A percentile compares a stretch with the other conserved stretches of the same genome.
These are phyloP conservation scores for Sula dactylatra DNA, from an alignment of 2,113 vertebrate genomes.

Conservation along the genomic window DNA sequence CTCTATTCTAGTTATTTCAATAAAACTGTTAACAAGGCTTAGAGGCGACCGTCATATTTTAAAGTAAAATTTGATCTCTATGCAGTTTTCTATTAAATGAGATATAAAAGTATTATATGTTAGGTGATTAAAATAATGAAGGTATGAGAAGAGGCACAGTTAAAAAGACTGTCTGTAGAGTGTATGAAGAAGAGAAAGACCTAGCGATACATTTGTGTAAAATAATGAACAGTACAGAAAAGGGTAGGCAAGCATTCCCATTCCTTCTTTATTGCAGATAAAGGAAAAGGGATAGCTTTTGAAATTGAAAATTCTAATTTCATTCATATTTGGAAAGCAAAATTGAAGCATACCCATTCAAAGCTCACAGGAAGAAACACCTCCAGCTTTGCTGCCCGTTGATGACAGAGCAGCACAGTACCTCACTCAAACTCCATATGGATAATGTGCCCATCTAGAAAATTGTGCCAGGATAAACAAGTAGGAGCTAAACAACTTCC, in stretches of 20 bases:
- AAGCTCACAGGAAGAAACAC: background rate
- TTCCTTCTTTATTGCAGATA: background rate
- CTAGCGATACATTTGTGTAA: background rate
- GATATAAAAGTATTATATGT: background rate
- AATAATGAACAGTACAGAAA: constrained; percentile 5
- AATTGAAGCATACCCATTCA: background rate
- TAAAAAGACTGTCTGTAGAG: background rate
- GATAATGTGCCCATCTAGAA: background rate
- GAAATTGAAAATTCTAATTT: constrained; percentile 7
- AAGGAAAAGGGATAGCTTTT: background rate
- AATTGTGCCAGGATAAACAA: background rate
- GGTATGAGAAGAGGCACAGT: background rate
- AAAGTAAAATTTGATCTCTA: background rate
- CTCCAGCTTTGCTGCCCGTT: background rate
- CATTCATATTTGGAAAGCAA: background rate
- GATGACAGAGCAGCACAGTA: background rate
- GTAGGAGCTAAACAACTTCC: background rate
- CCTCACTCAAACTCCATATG: background rate
- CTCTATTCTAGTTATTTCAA: background rate
- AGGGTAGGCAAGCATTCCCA: background rate
- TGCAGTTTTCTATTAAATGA: background rate
- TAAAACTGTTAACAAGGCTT: background rate
- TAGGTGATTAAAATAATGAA: constrained; percentile 19
- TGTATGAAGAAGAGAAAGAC: background rate
- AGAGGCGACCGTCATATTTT: background rate